Evolutionary conservation across 2,888 invertebrate genomes (phyloP), one percentile per base, ranked within the genome.

Genomic region (Agrochola lychnidis): DNA sequence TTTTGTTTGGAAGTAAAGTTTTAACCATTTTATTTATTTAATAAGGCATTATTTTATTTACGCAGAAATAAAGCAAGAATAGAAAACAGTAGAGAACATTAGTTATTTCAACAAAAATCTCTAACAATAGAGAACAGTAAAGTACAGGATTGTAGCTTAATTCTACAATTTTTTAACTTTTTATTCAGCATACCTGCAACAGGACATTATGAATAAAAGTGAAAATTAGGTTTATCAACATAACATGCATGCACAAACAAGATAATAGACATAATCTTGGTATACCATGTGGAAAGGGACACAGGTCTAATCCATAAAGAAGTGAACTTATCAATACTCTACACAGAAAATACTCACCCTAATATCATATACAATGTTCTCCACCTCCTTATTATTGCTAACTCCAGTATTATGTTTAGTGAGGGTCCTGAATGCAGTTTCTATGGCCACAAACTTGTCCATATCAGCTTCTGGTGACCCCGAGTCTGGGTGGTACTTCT

Each of bases 401-500:
- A 84, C 87, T 0, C 94, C 96, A 42, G 95, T 97, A 88, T 97
- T 98, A 90, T 98, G 97, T 87, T 97, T 97, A 87, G 97, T 97
- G 5, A 98, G 92, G 40, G 97, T 95, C 86, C 98, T 97, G 89
- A 98, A 99, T 0, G 99, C 98, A 90, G 97, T 96, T 91, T 98
- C 98, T 76, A 98, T 97, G 89, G 97, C 96, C 63, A 98, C 97
- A 95, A 99, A 99, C 92, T 98, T 98, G 56, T 97, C 97, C 66
- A 97, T 97, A 92, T 97, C 97, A n/a, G 98, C 98, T 83, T 98
- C 97, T 0, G 97, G 94, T 0, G 97, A 97, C 0, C 98, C 98
- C 66, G 98, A 98, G 90, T 99, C 99, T 0, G 99, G 99, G 93
- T 99, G 99, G 89, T 97, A 98, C 87, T 97, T 97, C 92, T 99